Evolutionary conservation across 2,113 vertebrate species (phyloP).

Genomic region (Psilopogon haemacephalus): DNA sequence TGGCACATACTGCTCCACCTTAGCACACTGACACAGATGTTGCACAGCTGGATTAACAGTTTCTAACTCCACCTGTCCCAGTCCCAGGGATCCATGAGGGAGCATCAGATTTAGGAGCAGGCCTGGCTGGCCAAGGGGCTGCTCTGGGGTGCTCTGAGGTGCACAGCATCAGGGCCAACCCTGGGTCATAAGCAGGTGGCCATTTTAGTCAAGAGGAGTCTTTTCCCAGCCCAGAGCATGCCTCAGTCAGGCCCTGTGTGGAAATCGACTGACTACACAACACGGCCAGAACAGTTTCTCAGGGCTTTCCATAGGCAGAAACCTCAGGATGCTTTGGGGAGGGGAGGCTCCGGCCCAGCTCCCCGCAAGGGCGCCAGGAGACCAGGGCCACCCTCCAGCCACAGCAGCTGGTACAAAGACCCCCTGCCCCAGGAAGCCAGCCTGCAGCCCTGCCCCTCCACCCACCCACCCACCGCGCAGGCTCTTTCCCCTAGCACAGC

Average conservation of each 20-base stretch:
- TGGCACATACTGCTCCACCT: background rate
- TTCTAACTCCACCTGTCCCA: background rate
- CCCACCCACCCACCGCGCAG: background rate
- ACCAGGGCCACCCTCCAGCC: background rate
- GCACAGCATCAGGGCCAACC: background rate
- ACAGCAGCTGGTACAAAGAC: background rate
- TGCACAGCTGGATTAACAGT: background rate
- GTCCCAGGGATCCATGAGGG: accelerated
- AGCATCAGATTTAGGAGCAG: background rate
- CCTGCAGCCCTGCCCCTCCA: background rate
- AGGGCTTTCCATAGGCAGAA: accelerated
- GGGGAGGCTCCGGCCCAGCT: background rate
- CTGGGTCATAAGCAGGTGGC: background rate
- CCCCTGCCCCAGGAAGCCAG: background rate
- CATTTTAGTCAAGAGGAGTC: background rate
- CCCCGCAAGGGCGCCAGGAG: background rate
- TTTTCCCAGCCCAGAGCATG: background rate
- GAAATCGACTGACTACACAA: background rate
- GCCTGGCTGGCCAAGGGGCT: no score
- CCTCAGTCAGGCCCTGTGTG: accelerated
- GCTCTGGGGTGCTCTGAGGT: background rate
- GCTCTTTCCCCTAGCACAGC: background rate
- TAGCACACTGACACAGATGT: background rate
- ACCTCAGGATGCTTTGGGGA: background rate
- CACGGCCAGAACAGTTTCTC: background rate